Conservation (phyloP, 1,140 invertebrate species). For the Brachionus plicatilis region DNA sequence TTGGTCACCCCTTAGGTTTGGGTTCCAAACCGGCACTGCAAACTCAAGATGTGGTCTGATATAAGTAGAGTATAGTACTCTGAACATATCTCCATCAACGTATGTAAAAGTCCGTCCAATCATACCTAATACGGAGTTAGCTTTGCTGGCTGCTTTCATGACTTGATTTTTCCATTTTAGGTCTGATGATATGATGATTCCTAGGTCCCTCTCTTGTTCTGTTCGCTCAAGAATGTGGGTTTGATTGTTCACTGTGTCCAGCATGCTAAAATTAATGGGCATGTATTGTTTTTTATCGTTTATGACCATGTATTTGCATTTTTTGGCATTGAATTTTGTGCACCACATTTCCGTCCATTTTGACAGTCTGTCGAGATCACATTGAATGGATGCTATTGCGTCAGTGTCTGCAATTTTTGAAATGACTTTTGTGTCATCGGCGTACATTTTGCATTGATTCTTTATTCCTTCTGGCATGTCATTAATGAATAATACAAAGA, state of each 20-base stretch:
- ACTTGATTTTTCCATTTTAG: not conserved
- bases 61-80: too few species aligned
- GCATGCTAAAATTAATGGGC: not conserved
- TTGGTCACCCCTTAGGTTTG: too few species aligned
- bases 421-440: too few species aligned
- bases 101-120: too few species aligned
- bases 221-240: not conserved
- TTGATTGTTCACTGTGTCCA: not conserved
- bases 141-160: too few species aligned
- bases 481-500: conserved; percentile 29
- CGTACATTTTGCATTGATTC: not conserved
- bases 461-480: not conserved
- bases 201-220: not conserved
- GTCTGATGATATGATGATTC: too few species aligned
- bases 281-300: not conserved
- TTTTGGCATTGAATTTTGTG: not conserved
- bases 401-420: too few species aligned
- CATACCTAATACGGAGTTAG: too few species aligned
- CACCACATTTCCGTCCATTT: not conserved
- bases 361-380: not conserved
- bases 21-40: too few species aligned
- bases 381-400: not conserved
- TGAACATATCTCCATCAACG: too few species aligned
- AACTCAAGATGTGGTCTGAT: too few species aligned
- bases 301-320: not conserved